These are phyloP conservation scores for Thripadectes ignobilis DNA, from an alignment of 2,797 vertebrate genomes.

Conservation along the genomic window DNA sequence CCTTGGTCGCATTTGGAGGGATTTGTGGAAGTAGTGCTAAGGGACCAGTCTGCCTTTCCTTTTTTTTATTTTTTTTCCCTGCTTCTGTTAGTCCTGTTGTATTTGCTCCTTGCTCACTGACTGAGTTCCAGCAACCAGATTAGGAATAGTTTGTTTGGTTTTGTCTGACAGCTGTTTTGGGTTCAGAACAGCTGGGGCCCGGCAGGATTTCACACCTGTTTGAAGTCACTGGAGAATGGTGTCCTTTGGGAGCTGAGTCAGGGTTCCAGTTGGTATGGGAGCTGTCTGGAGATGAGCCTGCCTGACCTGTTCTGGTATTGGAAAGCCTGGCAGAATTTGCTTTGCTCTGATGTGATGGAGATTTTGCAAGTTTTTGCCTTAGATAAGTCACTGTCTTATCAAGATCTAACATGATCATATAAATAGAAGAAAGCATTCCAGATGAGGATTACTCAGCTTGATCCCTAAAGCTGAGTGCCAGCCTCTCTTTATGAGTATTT, in stretches of 20 bases:
- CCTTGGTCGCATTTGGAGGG: not conserved
- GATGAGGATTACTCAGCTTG: constrained; percentile 42
- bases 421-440: not conserved
- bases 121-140: not conserved
- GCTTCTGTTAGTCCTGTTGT: not conserved
- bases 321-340: not conserved
- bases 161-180: not conserved
- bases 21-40: not conserved
- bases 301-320: not conserved
- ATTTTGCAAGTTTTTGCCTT: constrained; percentile 19
- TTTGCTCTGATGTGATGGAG: not conserved
- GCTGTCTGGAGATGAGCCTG: not conserved
- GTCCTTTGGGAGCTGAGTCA: not conserved
- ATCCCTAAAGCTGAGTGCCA: constrained; percentile 33
- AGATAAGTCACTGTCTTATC: constrained; percentile 7
- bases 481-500: constrained; percentile 30
- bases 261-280: not conserved
- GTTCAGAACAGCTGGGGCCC: not conserved
- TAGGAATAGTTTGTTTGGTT: not conserved
- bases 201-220: constrained; percentile 16
- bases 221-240: not conserved
- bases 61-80: too few species aligned
- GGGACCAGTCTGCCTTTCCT: not conserved
- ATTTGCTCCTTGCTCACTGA: not conserved
- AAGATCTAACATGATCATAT: not conserved